Percentiles rank a stretch among this genome's conserved stretches.
Evolutionary conservation across 2,888 invertebrate genomes (phyloP).

Genomic region (Lomographa bimaculata): DNA sequence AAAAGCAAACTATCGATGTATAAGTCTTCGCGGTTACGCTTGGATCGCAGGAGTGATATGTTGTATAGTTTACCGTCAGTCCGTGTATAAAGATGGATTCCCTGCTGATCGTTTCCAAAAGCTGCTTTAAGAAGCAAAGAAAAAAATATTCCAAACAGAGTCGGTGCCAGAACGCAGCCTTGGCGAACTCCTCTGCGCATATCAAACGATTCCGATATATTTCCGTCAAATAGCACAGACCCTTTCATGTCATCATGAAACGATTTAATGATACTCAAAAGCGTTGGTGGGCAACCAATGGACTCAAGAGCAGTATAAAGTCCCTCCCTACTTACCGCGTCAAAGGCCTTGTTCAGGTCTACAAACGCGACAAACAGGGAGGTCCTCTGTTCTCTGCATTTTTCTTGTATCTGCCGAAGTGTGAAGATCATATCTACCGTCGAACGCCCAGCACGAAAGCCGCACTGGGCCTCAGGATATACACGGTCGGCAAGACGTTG

Average conservation of each 20-base stretch:
- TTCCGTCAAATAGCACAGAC: too few relatives aligned
- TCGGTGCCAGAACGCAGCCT: constrained; percentile 17
- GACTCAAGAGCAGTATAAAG: constrained; percentile 2
- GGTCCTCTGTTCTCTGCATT: constrained; percentile 18
- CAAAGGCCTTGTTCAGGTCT: constrained; percentile 16
- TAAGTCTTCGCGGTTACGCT: too few relatives aligned
- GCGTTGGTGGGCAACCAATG: constrained; percentile 5
- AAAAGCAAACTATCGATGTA: too few relatives aligned
- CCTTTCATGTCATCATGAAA: too few relatives aligned
- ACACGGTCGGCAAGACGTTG: constrained; percentile 7
- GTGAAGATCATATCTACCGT: constrained; percentile 15
- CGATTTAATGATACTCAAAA: too few relatives aligned
- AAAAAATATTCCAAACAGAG: constrained; percentile 13
- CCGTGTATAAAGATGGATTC: too few relatives aligned
- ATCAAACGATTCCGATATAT: constrained; percentile 1
- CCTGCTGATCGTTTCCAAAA: too few relatives aligned
- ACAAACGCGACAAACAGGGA: constrained; percentile 13
- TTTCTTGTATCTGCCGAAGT: constrained; percentile 24
- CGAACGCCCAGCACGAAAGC: constrained; percentile 18
- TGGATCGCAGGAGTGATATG: too few relatives aligned
- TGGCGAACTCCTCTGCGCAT: constrained; percentile 8
- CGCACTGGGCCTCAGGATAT: constrained; percentile 24
- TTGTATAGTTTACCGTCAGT: too few relatives aligned
- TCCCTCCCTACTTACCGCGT: constrained; percentile 7
- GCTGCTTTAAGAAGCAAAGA: too few relatives aligned